Evolutionary conservation across 2,888 invertebrate genomes (phyloP).

Genomic region (Caenorhabditis panamensis): DNA sequence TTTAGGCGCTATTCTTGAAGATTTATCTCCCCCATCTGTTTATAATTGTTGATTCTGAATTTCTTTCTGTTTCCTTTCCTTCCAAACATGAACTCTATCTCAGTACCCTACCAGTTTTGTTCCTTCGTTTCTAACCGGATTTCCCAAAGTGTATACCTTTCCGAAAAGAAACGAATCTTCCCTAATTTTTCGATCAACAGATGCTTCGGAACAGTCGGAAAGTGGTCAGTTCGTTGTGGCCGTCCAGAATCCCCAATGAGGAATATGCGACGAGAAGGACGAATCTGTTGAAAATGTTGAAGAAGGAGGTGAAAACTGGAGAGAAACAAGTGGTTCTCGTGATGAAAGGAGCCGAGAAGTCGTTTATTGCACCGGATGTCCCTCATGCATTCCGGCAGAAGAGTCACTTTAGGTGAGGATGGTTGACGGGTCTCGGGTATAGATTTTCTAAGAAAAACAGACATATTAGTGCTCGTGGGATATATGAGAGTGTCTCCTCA

Average conservation of each 20-base stretch:
- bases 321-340: slow-evolving; percentile 58
- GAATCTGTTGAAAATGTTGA: slow-evolving; percentile 49
- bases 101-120: neutral
- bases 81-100: slow-evolving; percentile 12
- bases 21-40: slow-evolving; percentile 28
- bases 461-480: too few relatives aligned
- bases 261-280: slow-evolving; percentile 55
- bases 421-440: too few relatives aligned
- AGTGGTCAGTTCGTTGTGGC: slow-evolving; percentile 41
- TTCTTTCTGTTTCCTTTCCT: slow-evolving; percentile 13
- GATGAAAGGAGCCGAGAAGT: slow-evolving; percentile 62
- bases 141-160: slow-evolving; percentile 32
- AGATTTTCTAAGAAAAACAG: too few relatives aligned
- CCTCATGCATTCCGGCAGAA: slow-evolving; percentile 75
- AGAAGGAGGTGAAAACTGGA: slow-evolving; percentile 52
- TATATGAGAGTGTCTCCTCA: too few relatives aligned
- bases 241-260: slow-evolving; percentile 52
- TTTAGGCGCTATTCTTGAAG: neutral
- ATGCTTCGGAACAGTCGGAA: slow-evolving; percentile 44
- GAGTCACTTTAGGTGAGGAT: slow-evolving; percentile 71
- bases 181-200: slow-evolving; percentile 1
- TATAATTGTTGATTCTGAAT: slow-evolving; percentile 32
- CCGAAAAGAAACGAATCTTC: neutral
- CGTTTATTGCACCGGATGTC: slow-evolving; percentile 76
- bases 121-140: slow-evolving; percentile 16